Evolutionary conservation across 2,888 invertebrate genomes (phyloP), one percentile per base, ranked within the genome.

Genomic region (Helleia helle): DNA sequence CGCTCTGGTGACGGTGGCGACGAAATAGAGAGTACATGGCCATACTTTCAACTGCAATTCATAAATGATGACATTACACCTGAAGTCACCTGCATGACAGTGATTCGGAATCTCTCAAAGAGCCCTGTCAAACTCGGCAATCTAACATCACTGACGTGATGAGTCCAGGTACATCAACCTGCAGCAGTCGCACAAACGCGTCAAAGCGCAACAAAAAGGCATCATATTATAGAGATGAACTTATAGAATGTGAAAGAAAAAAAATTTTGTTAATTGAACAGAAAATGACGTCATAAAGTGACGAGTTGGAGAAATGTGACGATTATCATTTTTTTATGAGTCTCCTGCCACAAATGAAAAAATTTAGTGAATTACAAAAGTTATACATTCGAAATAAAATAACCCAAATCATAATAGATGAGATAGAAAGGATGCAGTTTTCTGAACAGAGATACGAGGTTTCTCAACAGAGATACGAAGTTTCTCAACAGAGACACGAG

Each of bases 361-460:
- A 25, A 25, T 25, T 43, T 42, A 7, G 36, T 44, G 43, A 47
- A 47, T 46, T 47, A 45, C n/a, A n/a, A n/a, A n/a, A n/a, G n/a
- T 47, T 25, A 25, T 25, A 25, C 25, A 25, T 25, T 25, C 25
- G 25, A 25, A 25, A 25, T 25, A 25, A 25, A 25, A 25, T 25
- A n/a, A 25, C 25, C 8, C 25, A 25, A 25, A 41, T 46, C 43
- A 43, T 48, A 48, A 49, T 49, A 51, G 48, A 49, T 36, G 49
- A 51, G 18, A 7, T 43, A 45, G 50, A 51, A 38, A 50, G 44
- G 42, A 47, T 50, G 47, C 52, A 50, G 47, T 46, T 50, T 41
- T 36, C 36, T 29, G 38, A 42, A 27, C 28, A 18, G 18, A 38
- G 42, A 38, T 34, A 34, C n/a, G n/a, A n/a, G n/a, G n/a, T n/a